Percentiles rank a stretch among this genome's conserved stretches.
These are phyloP conservation scores for Pteropus alecto DNA, from an alignment of 2,113 vertebrate species.

Conservation along the genomic window DNA sequence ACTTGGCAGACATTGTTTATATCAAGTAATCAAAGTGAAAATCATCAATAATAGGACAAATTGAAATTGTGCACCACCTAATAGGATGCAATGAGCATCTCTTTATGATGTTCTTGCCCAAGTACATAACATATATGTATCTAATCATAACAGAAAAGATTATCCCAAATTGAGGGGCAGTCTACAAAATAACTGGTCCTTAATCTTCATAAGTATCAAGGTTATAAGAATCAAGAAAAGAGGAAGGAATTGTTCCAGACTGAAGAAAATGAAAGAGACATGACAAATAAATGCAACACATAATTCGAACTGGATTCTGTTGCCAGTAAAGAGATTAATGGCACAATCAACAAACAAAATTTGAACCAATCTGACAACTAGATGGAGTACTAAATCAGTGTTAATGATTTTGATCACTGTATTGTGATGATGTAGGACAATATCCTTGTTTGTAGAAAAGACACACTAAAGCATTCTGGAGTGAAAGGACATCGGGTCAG, in stretches of 20 bases:
- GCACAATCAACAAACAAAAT: slow-evolving; percentile 33
- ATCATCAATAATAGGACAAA: neutral
- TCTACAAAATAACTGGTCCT: slow-evolving; percentile 1
- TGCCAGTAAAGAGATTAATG: neutral
- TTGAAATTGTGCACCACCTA: neutral
- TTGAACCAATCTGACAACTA: neutral
- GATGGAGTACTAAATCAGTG: neutral
- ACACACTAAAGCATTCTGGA: neutral
- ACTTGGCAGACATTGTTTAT: neutral
- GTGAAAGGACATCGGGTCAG: slow-evolving; percentile 13
- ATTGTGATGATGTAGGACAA: neutral
- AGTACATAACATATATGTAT: neutral
- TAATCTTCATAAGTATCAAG: neutral
- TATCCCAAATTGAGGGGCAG: neutral
- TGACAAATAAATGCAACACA: neutral
- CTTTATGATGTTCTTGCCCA: neutral
- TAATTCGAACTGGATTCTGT: neutral
- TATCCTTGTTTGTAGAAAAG: slow-evolving; percentile 34
- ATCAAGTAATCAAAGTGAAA: slow-evolving; percentile 11
- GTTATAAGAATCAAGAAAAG: slow-evolving; percentile 27
- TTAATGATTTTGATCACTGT: neutral
- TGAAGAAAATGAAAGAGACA: neutral
- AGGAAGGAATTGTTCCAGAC: neutral
- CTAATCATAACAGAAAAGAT: neutral
- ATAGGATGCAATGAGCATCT: neutral